These are phyloP conservation scores for Gadus macrocephalus DNA, from an alignment of 2,113 vertebrate species.

Conservation along the genomic window DNA sequence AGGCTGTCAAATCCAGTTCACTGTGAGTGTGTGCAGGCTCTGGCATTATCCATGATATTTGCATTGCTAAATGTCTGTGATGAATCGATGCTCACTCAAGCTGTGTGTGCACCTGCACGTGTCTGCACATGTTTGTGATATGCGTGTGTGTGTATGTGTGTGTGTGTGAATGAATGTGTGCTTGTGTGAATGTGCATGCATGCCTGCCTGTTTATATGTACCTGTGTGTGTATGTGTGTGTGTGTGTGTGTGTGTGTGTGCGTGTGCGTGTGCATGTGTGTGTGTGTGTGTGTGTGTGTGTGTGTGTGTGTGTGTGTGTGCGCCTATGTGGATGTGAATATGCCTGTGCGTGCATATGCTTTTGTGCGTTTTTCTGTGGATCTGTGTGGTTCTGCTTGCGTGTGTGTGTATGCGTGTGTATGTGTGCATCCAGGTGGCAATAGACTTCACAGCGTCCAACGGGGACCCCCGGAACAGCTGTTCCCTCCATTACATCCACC, in stretches of 20 bases:
- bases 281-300: constrained; percentile 2
- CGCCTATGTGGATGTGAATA: constrained; percentile 11
- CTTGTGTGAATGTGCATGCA: not conserved
- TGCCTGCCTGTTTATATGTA: constrained; percentile 4
- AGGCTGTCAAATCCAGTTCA: constrained; percentile 99
- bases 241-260: constrained; percentile 5
- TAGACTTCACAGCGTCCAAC: constrained; percentile 98
- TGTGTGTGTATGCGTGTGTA: constrained; percentile 9
- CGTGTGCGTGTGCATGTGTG: not conserved
- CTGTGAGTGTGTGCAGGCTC: constrained; percentile 75
- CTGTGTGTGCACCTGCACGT: constrained; percentile 1
- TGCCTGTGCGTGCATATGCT: not conserved
- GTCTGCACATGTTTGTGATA: not conserved
- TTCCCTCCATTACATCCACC: constrained; percentile 98
- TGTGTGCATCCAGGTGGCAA: constrained; percentile 82
- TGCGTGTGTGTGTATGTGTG: constrained; percentile 5
- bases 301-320: constrained; percentile 3
- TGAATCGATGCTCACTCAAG: constrained; percentile 8
- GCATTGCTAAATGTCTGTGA: constrained; percentile 16
- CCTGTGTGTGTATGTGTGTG: not conserved
- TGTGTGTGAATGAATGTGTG: not conserved
- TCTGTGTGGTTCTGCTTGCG: constrained; percentile 9
- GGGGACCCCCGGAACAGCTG: constrained; percentile 98
- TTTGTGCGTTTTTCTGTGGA: no score
- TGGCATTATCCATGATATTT: constrained; percentile 23